A percentile compares a stretch with the other conserved stretches of the same genome.
phyloP scores from a whole-genome alignment of 2,797 vertebrate species.

The Clarias fuscus region DNA sequence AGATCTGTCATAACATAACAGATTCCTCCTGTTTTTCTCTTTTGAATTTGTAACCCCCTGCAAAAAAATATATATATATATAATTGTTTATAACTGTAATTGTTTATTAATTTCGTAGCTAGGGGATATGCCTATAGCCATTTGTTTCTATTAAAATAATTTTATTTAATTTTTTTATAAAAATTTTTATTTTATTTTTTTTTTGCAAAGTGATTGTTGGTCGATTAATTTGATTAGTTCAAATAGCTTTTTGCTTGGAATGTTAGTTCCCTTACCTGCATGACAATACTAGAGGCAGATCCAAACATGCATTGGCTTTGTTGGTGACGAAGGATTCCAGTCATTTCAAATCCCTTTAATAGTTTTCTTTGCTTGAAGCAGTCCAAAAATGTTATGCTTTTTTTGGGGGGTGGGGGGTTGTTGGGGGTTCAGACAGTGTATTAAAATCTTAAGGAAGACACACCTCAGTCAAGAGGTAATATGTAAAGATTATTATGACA shows the following conservation, averaged over 20 bases:
- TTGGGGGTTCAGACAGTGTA: neutral
- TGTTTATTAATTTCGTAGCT: too few species aligned
- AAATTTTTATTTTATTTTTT: neutral
- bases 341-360: neutral
- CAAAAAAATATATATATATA: too few species aligned
- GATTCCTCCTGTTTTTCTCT: neutral
- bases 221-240: neutral
- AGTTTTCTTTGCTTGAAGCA: neutral
- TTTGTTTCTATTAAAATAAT: neutral
- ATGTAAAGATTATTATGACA: neutral
- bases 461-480: neutral
- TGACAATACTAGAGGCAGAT: neutral
- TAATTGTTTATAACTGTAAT: too few species aligned
- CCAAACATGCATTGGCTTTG: neutral
- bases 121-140: neutral
- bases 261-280: neutral
- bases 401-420: too few species aligned
- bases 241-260: neutral
- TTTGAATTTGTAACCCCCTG: neutral
- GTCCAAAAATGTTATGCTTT: too few species aligned
- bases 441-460: neutral
- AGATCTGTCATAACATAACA: neutral
- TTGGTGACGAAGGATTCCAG: neutral
- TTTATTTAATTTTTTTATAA: too few species aligned
- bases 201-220: neutral